Evolutionary conservation across 2,888 invertebrate species (phyloP), one percentile per base, ranked within the genome.

Genomic region (Invenusta paracnida): DNA sequence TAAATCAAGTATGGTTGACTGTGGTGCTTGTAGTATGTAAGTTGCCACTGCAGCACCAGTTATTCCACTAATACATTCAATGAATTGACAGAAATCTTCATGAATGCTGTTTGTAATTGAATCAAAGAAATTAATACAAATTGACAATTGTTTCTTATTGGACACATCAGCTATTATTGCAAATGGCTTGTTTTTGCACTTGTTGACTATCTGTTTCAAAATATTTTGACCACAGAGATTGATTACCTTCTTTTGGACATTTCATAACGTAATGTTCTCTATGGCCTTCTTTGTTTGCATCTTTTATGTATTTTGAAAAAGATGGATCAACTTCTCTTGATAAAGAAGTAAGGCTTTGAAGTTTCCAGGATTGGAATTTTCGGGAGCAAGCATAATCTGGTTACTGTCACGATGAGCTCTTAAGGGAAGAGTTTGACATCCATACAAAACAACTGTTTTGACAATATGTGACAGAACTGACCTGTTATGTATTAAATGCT

Each of bases 1-100:
- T 27, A 29, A 2, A 29, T 82, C 82, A 30, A 82, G 31, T 29
- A 1, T 29, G 25, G 13, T 27, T 28, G 29, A 5, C 23, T 82
- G 5, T 11, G 29, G 25, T 30, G 82, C 25, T 23, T 29, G 2
- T 23, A 82, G 25, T 11, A 82, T 82, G 31, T 13, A 82, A 11
- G 5, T 82, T 23, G 82, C 82, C 30, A 82, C 11, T 82, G 23
- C 25, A 13, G 17, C 30, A 82, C 79, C 79, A 79, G 79, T 79
- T 79, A 79, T 27, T 79, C 79, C 79, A 28, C 25, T 23, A 79
- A 11, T 79, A 79, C 79, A 79, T 79, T 79, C 79, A 79, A 79
- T 79, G 29, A 79, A 79, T 27, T 27, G 79, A 48, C 48, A 27
- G 29, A 79, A 79, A 25, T 79, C 5, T 79, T 79, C 79, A 79